A percentile compares a stretch with the other conserved stretches of the same genome.
Conservation (phyloP, 2,797 vertebrate genomes). For the Synanceia verrucosa region DNA sequence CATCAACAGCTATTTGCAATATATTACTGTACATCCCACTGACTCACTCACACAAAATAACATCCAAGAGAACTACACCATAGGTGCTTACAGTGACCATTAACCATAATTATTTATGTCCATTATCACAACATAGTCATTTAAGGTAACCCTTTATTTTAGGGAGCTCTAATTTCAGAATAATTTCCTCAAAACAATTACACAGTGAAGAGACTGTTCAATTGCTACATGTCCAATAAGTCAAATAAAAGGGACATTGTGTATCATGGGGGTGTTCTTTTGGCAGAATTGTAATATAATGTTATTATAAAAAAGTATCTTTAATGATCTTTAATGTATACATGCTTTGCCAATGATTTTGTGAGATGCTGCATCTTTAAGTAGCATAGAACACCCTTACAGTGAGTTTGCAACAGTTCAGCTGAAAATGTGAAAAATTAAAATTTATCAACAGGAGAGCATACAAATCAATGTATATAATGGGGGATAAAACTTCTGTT, state of each 20-base stretch:
- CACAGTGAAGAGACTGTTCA: background rate
- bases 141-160: background rate
- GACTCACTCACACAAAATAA: conserved; percentile 17
- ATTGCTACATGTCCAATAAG: background rate
- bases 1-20: conserved; percentile 42
- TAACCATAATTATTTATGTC: too few relatives aligned
- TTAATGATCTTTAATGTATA: too few relatives aligned
- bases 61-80: background rate
- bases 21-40: conserved; percentile 42
- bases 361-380: too few relatives aligned
- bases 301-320: too few relatives aligned
- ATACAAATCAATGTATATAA: background rate
- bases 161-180: background rate
- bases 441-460: background rate
- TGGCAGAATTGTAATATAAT: too few relatives aligned
- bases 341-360: too few relatives aligned
- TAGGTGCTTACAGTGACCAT: conserved; percentile 6
- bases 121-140: fast-evolving
- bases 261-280: too few relatives aligned
- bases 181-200: background rate
- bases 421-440: background rate
- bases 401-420: background rate
- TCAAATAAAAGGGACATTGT: too few relatives aligned
- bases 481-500: background rate
- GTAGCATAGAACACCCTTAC: background rate